Evolutionary conservation across 2,888 invertebrate species (phyloP), one percentile per base, ranked within the genome.

Genomic region (Stenodema calcarata): DNA sequence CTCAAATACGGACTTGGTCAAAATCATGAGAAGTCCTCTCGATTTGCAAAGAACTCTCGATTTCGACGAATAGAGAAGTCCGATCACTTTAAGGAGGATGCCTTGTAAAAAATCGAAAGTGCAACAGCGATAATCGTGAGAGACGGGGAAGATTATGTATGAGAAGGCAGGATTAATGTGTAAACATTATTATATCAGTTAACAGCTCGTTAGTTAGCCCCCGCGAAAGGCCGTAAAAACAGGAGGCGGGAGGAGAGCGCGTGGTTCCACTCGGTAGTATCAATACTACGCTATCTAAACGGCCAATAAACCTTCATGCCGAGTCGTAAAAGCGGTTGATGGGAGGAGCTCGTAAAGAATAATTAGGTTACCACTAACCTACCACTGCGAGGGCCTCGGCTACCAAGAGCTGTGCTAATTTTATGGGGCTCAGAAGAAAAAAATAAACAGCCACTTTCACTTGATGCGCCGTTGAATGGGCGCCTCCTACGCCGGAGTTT

Each of bases 341-440:
- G 73, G 70, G 82, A 82, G 47, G 84, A 80, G 80, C 80, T 80
- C 80, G 80, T 80, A 80, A 80, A 80, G 80, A 80, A 80, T 80
- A 80, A 80, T 80, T 80, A 80, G 80, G 80, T 80, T 80, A 80
- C 80, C 54, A 73, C 73, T 73, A 44, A 78, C 78, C 78, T 44
- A 78, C 78, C 78, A 44, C 78, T 78, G 35, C 70, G 73, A 7
- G 18, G 35, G 16, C 54, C 18, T 9, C 78, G n/a, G 4, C 78
- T 78, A 42, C 78, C 41, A 78, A 78, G 44, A 78, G 78, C 62
- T 0, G 44, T 78, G 78, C 78, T 78, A 78, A 78, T 78, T 78
- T 78, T 78, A 78, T 78, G 78, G 62, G 41, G 78, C 44, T 78
- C 78, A 27, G 78, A 44, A 16, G 11, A 41, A 78, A 78, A 78